phyloP scores from a whole-genome alignment of 2,797 vertebrate species.

The Denticeps clupeoides region DNA sequence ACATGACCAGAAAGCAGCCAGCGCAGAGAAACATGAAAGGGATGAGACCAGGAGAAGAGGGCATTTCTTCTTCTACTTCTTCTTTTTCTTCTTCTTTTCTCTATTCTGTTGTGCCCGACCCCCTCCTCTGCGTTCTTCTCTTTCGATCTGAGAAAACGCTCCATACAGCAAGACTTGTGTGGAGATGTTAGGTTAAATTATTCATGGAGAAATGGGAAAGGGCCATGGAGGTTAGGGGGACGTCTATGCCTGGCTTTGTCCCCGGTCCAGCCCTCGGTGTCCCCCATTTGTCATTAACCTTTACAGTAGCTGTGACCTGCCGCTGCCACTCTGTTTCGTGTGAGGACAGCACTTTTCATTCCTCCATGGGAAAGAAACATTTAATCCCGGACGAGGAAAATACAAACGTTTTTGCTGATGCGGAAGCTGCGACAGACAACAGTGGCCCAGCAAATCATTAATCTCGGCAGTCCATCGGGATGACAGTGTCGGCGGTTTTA shows the following conservation, averaged over 20 bases:
- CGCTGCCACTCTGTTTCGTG: constrained; percentile 54
- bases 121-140: constrained; percentile 46
- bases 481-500: constrained; percentile 24
- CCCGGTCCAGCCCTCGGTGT: constrained; percentile 66
- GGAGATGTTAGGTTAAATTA: constrained; percentile 80
- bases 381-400: constrained; percentile 48
- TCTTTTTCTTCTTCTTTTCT: constrained; percentile 40
- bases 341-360: constrained; percentile 67
- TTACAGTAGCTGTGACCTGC: constrained; percentile 69
- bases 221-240: constrained; percentile 60
- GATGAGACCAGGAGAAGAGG: constrained; percentile 76
- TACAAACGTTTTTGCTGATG: constrained; percentile 55
- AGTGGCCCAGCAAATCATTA: constrained; percentile 37
- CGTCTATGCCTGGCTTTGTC: constrained; percentile 3
- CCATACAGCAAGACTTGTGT: constrained; percentile 63
- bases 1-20: constrained; percentile 72
- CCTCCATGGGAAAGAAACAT: constrained; percentile 70
- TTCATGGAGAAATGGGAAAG: constrained; percentile 81
- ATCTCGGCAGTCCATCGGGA: constrained; percentile 27
- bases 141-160: constrained; percentile 57
- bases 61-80: constrained; percentile 53
- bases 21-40: constrained; percentile 76
- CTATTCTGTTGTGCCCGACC: constrained; percentile 35
- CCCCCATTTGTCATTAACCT: constrained; percentile 84
- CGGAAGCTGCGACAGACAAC: constrained; percentile 49